Evolutionary conservation across 2,888 invertebrate species (phyloP), one percentile per base, ranked within the genome.

Genomic region (Drosophila trichaetosa): DNA sequence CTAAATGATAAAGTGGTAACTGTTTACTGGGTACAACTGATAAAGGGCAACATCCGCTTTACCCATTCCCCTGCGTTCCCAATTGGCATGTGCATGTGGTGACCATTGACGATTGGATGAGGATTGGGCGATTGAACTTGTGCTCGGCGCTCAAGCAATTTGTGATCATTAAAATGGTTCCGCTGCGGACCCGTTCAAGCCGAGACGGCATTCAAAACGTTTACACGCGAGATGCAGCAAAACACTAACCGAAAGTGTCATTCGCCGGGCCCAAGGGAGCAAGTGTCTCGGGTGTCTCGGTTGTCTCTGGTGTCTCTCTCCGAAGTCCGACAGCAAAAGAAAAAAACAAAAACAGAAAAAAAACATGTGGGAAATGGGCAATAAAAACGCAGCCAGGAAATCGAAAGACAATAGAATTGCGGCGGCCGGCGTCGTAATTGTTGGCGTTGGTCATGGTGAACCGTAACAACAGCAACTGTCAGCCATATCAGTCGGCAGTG

Each of bases 381-480:
- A 86, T 83, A 86, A 82, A 85, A 82, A 87, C 73, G 69, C 54
- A 71, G 79, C 70, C 80, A 86, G 86, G 86, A 88, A 83, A 88
- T 82, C 82, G 82, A 80, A 84, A 87, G 83, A 87, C 87, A 87
- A 87, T 87, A 89, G 89, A 89, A 89, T 87, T 83, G 82, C 82
- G 80, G 82, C 79, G 72, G 65, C 67, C 72, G 72, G 69, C 69
- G 46, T 48, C 66, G 79, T 82, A 87, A 86, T 87, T 88, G 89
- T 88, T 88, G 84, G 79, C 84, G 87, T 87, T 88, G 89, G 89
- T 88, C 89, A 87, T 87, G 87, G 89, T 88, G 89, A 87, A 87
- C 88, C 88, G 89, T 88, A 87, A 87, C 87, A 87, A 87, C 84
- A 82, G 86, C 88, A 88, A 88, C 86, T 86, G 86, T 82, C 87